These are phyloP conservation scores for Enteromius anoplus DNA, from an alignment of 2,797 vertebrate genomes.

Conservation along the genomic window DNA sequence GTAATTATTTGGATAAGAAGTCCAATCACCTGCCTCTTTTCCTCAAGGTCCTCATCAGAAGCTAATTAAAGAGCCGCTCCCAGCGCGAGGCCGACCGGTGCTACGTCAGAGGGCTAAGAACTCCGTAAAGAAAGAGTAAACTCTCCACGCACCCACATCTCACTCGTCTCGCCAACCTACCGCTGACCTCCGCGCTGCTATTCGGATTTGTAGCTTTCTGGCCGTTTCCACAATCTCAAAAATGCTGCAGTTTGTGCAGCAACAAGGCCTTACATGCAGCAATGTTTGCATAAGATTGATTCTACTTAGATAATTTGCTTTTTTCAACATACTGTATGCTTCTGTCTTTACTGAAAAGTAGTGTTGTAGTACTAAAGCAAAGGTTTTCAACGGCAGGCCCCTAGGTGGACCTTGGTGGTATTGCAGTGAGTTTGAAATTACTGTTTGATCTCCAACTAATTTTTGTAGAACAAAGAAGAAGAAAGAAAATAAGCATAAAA, in stretches of 20 bases:
- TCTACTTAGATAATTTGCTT: not conserved
- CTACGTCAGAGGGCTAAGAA: conserved; percentile 53
- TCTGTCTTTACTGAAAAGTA: not conserved
- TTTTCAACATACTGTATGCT: not conserved
- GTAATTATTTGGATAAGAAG: conserved; percentile 80
- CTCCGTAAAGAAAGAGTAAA: conserved; percentile 45
- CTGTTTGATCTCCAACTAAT: not conserved
- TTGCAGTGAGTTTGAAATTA: not conserved
- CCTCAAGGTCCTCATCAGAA: conserved; percentile 80
- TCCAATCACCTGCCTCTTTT: conserved; percentile 79
- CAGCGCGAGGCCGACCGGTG: conserved; percentile 65
- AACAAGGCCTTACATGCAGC: not conserved
- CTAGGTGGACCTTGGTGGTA: conserved; percentile 13
- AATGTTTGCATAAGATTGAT: not conserved
- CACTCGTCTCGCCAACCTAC: conserved; percentile 40
- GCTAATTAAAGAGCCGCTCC: conserved; percentile 80
- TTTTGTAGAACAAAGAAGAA: not conserved
- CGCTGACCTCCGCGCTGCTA: conserved; percentile 36
- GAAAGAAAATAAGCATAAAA: not conserved
- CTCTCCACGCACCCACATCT: conserved; percentile 30
- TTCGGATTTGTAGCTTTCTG: not conserved
- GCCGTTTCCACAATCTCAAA: not conserved
- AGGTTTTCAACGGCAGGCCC: not conserved
- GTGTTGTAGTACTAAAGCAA: not conserved
- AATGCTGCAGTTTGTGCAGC: not conserved